A percentile compares a stretch with the other conserved stretches of the same genome.
These are phyloP conservation scores for Acleris holmiana DNA, from an alignment of 2,888 invertebrate genomes.

Conservation along the genomic window DNA sequence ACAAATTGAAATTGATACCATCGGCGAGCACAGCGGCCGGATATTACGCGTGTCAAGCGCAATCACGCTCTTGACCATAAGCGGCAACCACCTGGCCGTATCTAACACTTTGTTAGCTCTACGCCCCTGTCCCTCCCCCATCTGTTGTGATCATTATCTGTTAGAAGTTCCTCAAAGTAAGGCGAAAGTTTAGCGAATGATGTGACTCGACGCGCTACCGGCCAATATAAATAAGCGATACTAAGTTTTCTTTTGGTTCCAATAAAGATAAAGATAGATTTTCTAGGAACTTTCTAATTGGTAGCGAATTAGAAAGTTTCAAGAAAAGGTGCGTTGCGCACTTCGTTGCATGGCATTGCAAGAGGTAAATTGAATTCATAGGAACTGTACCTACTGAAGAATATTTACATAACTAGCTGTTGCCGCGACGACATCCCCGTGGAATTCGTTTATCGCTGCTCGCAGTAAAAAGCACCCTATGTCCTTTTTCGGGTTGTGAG, in stretches of 20 bases:
- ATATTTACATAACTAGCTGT: no score
- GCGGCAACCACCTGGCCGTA: constrained; percentile 44
- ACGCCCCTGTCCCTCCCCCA: constrained; percentile 35
- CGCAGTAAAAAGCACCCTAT: no score
- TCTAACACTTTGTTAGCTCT: constrained; percentile 60
- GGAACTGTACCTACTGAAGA: no score
- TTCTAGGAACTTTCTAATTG: constrained; percentile 9
- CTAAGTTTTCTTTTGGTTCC: constrained; percentile 10
- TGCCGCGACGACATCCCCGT: no score
- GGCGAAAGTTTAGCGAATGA: constrained; percentile 28
- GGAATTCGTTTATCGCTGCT: no score
- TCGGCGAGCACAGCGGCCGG: constrained; percentile 77
- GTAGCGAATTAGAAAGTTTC: neutral
- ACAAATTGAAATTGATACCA: constrained; percentile 84
- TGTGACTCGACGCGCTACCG: constrained; percentile 30
- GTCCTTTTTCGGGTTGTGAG: no score
- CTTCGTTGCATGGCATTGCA: neutral
- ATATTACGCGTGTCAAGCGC: constrained; percentile 82
- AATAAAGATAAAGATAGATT: constrained; percentile 4
- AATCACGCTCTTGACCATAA: constrained; percentile 73
- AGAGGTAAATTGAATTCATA: no score
- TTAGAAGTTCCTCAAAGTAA: constrained; percentile 38
- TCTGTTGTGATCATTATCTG: constrained; percentile 40
- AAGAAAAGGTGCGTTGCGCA: no score
- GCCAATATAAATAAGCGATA: constrained; percentile 27